Percentiles rank a stretch among this genome's conserved stretches.
phyloP scores from a whole-genome alignment of 2,797 vertebrate species.

The Steatocranus sp. region DNA sequence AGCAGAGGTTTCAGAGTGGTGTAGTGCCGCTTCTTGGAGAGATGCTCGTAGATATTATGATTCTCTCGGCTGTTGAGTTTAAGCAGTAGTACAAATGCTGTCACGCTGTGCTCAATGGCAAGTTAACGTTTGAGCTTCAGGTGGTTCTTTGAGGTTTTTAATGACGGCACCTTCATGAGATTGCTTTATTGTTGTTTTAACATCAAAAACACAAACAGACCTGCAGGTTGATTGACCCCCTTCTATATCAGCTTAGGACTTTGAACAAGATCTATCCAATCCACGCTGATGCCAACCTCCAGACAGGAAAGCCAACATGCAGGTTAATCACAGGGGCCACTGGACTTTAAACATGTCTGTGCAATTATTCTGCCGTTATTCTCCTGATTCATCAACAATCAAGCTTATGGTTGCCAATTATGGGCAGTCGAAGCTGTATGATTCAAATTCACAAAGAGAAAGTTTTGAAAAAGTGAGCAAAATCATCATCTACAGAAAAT shows the following conservation, averaged over 20 bases:
- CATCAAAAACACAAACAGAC: not conserved
- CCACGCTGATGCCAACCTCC: not conserved
- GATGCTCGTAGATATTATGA: not conserved
- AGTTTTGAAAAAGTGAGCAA: not conserved
- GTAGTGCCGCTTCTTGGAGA: not conserved
- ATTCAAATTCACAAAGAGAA: not conserved
- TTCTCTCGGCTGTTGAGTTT: not conserved
- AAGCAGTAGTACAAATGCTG: not conserved
- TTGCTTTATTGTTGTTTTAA: not conserved
- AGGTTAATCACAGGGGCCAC: not conserved
- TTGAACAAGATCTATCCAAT: not conserved
- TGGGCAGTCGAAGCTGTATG: not conserved
- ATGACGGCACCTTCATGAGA: not conserved
- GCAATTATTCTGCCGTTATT: not conserved
- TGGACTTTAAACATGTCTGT: not conserved
- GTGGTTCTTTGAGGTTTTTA: not conserved
- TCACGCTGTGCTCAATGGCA: not conserved
- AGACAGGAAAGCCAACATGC: not conserved
- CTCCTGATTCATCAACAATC: not conserved
- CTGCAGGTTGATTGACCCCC: not conserved
- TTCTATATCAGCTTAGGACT: not conserved
- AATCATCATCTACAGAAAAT: not conserved
- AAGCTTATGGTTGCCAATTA: not conserved
- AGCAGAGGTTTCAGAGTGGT: not conserved
- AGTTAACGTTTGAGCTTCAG: not conserved